A percentile compares a stretch with the other conserved stretches of the same genome.
Evolutionary conservation across 2,113 vertebrate species (phyloP).

Genomic region (Copsychus sechellarum): DNA sequence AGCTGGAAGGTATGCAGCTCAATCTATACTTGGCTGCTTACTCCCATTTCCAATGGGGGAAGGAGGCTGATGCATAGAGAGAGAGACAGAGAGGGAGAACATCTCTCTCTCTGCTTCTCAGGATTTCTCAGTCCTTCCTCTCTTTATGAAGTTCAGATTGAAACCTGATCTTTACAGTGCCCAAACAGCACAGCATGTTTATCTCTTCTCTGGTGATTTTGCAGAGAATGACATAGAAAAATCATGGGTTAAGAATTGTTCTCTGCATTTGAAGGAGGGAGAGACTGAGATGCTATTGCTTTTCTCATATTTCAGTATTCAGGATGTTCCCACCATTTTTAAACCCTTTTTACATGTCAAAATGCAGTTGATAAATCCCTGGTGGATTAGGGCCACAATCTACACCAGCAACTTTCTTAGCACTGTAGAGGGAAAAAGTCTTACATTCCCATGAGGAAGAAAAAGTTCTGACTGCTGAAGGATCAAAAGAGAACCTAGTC

Average conservation of each 20-base stretch:
- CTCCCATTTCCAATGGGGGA: accelerated
- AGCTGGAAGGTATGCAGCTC: background rate
- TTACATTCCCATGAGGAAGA: background rate
- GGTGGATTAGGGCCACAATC: background rate
- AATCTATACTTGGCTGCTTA: background rate
- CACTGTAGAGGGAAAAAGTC: background rate
- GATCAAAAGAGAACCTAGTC: background rate
- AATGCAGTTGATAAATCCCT: background rate
- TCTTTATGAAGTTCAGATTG: background rate
- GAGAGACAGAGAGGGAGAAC: background rate
- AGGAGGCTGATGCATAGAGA: no score
- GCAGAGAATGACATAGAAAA: background rate
- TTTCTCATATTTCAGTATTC: background rate
- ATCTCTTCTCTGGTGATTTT: background rate
- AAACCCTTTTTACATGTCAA: background rate
- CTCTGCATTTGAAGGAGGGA: background rate
- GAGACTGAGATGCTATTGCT: background rate
- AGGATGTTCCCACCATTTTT: background rate
- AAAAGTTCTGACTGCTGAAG: background rate
- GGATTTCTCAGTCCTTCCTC: background rate
- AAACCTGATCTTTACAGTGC: background rate
- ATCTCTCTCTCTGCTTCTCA: background rate
- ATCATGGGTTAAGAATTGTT: background rate
- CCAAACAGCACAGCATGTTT: background rate
- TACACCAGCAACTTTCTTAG: background rate